phyloP scores from a whole-genome alignment of 2,888 invertebrate genomes.

The Yponomeuta malinellus region DNA sequence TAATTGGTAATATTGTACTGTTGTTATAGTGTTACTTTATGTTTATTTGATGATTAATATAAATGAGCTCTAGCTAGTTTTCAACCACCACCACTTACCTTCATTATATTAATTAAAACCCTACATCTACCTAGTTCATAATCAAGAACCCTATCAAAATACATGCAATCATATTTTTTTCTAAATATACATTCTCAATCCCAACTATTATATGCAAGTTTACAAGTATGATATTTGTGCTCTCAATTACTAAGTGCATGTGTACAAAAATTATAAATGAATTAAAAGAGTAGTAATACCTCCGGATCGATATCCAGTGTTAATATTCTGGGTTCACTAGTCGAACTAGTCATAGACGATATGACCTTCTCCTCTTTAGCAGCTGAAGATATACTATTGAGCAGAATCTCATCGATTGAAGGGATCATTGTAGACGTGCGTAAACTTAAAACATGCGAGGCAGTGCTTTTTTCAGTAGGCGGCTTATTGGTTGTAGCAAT shows the following conservation, averaged over 20 bases:
- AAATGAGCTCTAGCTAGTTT: constrained; percentile 6
- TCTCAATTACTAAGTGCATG: background rate
- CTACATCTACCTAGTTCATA: constrained; percentile 11
- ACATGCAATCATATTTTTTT: constrained; percentile 16
- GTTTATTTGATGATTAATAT: background rate
- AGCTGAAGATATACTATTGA: constrained; percentile 77
- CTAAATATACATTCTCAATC: background rate
- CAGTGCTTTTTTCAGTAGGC: constrained; percentile 70
- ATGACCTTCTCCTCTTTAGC: constrained; percentile 76
- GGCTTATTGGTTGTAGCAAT: constrained; percentile 63
- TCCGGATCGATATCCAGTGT: constrained; percentile 78
- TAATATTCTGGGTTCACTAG: constrained; percentile 73
- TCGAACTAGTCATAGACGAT: constrained; percentile 69
- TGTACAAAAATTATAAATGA: constrained; percentile 24
- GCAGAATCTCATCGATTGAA: constrained; percentile 77
- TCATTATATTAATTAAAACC: constrained; percentile 17
- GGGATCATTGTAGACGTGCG: constrained; percentile 76
- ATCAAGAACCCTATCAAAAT: background rate
- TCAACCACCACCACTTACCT: constrained; percentile 59
- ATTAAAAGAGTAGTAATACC: constrained; percentile 62
- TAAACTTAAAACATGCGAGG: constrained; percentile 74
- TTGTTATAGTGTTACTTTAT: background rate
- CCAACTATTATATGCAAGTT: background rate
- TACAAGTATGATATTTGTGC: background rate
- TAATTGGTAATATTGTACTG: constrained; percentile 33